These are phyloP conservation scores for Agrilus mali DNA, from an alignment of 2,888 invertebrate species.

Conservation along the genomic window DNA sequence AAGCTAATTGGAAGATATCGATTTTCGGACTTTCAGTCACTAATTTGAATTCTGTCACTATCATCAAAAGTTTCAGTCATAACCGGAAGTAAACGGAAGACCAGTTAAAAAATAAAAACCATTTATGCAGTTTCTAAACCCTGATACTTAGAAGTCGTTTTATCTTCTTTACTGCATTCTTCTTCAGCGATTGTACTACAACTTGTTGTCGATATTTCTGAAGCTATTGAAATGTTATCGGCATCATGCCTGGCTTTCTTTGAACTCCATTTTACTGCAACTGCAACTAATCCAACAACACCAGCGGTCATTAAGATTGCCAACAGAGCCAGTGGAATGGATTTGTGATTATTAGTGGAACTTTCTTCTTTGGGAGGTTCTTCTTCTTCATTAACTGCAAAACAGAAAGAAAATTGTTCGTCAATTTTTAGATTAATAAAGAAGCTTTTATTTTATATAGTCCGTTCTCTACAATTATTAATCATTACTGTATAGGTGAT, in stretches of 20 bases:
- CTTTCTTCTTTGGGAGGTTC: conserved; percentile 4
- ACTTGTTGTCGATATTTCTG: conserved; percentile 25
- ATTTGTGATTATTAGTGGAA: conserved; percentile 5
- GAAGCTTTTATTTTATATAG: too few relatives aligned
- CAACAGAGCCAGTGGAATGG: conserved; percentile 33
- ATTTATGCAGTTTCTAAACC: too few relatives aligned
- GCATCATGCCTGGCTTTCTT: conserved; percentile 33
- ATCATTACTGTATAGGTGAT: too few relatives aligned
- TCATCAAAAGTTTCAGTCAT: too few relatives aligned
- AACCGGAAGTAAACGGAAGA: too few relatives aligned
- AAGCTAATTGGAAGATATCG: too few relatives aligned
- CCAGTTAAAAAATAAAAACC: too few relatives aligned
- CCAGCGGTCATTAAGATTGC: conserved; percentile 47
- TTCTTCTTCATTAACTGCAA: conserved; percentile 9
- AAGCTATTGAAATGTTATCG: conserved; percentile 34
- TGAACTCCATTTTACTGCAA: conserved; percentile 44
- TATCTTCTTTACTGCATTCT: conserved; percentile 10
- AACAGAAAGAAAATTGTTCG: neutral
- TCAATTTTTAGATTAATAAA: too few relatives aligned
- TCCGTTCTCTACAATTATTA: too few relatives aligned
- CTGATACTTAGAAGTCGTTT: neutral
- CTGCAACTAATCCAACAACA: conserved; percentile 41
- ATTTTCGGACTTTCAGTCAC: too few relatives aligned
- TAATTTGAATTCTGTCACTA: too few relatives aligned
- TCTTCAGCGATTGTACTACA: conserved; percentile 23